Conservation (phyloP, 2,113 vertebrate genomes). For the Puntigrus tetrazona region DNA sequence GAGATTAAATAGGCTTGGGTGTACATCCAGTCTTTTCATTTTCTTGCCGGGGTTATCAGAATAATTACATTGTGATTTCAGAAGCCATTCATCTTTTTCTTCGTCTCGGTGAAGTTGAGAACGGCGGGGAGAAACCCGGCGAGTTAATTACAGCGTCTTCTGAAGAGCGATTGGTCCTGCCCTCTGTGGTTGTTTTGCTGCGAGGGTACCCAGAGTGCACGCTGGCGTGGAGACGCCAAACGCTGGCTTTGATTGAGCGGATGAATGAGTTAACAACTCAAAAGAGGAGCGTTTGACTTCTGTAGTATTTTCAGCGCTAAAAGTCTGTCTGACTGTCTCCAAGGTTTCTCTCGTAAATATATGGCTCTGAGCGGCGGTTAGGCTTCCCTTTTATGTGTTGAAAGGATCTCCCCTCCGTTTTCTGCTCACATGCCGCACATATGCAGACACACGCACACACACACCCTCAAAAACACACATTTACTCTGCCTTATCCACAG, state of each 20-base stretch:
- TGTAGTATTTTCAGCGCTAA: constrained; percentile 37
- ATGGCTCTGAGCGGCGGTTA: constrained; percentile 62
- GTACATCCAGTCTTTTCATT: constrained; percentile 59
- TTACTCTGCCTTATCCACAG: constrained; percentile 15
- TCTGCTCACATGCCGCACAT: constrained; percentile 5
- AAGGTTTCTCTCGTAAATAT: constrained; percentile 66
- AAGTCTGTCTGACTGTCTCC: constrained; percentile 49
- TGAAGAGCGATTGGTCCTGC: constrained; percentile 44
- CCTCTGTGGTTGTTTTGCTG: constrained; percentile 71
- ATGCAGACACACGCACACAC: constrained; percentile 33
- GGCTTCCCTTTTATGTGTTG: constrained; percentile 65
- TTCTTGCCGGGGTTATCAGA: constrained; percentile 37
- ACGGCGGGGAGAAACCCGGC: constrained; percentile 58
- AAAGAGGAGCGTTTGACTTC: constrained; percentile 32
- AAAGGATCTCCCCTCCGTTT: constrained; percentile 56
- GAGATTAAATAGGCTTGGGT: constrained; percentile 54
- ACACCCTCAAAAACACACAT: constrained; percentile 21
- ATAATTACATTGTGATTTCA: constrained; percentile 77
- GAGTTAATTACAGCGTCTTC: constrained; percentile 72
- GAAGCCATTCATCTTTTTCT: constrained; percentile 67
- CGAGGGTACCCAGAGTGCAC: constrained; percentile 36
- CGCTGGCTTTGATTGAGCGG: neutral
- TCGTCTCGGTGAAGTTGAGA: constrained; percentile 44
- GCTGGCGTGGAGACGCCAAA: constrained; percentile 24
- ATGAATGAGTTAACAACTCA: constrained; percentile 34